Conservation (phyloP, 2,797 vertebrate genomes). For the Eupleurogrammus muticus region DNA sequence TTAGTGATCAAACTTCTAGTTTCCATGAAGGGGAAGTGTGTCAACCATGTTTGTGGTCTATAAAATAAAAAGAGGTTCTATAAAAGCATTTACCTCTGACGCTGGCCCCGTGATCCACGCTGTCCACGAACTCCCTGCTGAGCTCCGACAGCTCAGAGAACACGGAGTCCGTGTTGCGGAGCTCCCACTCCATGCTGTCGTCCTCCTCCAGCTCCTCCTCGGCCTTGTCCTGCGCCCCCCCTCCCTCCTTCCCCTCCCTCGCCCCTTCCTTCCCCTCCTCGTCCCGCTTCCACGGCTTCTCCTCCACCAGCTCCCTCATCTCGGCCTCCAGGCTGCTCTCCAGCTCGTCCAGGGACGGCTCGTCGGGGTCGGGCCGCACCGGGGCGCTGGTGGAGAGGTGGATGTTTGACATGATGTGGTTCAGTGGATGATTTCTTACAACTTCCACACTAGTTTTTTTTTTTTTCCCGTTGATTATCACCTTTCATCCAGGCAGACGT, state of each 20-base stretch:
- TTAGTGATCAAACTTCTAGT: background rate
- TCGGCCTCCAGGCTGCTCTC: constrained; percentile 65
- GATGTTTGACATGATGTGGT: background rate
- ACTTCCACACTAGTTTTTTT: background rate
- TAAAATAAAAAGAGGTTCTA: too few species aligned
- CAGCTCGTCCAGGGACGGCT: constrained; percentile 12
- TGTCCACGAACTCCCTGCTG: constrained; percentile 84
- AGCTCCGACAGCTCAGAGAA: constrained; percentile 87
- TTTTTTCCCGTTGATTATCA: constrained; percentile 62
- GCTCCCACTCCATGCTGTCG: constrained; percentile 81
- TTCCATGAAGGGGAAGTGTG: background rate
- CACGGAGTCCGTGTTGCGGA: constrained; percentile 85
- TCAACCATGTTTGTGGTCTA: background rate
- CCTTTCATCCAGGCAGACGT: constrained; percentile 69
- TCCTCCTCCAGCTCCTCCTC: constrained; percentile 67
- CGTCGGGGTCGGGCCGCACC: constrained; percentile 32
- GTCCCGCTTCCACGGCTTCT: constrained; percentile 11
- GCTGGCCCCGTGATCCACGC: constrained; percentile 83
- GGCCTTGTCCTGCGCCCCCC: constrained; percentile 21
- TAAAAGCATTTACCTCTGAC: constrained; percentile 75
- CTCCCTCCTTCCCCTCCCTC: constrained; percentile 11
- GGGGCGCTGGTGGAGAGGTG: constrained; percentile 58
- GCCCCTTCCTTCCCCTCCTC: constrained; percentile 16
- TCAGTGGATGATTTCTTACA: background rate
- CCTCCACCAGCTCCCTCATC: constrained; percentile 36